Conservation (phyloP, 2,888 invertebrate genomes). For the Callyntrura guangdongensis region DNA sequence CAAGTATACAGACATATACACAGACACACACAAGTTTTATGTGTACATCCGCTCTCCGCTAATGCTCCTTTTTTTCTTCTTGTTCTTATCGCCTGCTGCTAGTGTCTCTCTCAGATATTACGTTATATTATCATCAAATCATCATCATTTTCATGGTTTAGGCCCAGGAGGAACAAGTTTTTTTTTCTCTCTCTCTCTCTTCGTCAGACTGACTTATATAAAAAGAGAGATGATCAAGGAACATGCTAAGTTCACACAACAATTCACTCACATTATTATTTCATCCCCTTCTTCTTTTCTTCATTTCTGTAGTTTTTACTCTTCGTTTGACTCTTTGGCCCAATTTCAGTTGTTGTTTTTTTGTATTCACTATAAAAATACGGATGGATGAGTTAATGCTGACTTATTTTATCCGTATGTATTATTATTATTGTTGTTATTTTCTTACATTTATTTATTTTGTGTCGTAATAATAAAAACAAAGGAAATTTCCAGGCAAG, state of each 20-base stretch:
- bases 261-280: conserved; percentile 70
- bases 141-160: conserved; percentile 17
- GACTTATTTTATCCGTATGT: conserved; percentile 13
- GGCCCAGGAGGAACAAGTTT: conserved; percentile 75
- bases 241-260: conserved; percentile 73
- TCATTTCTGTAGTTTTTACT: conserved; percentile 53
- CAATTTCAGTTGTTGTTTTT: conserved; percentile 61
- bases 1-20: too few relatives aligned
- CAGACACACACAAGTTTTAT: conserved; percentile 28
- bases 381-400: conserved; percentile 26
- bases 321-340: conserved; percentile 72
- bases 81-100: conserved; percentile 1
- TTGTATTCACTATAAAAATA: conserved; percentile 4
- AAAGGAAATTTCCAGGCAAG: conserved; percentile 20
- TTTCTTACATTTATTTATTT: conserved; percentile 29
- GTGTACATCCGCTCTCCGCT: conserved; percentile 41
- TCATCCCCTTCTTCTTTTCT: conserved; percentile 56
- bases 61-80: conserved; percentile 29
- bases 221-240: conserved; percentile 69
- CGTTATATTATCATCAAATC: conserved; percentile 42
- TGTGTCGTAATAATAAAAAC: not conserved
- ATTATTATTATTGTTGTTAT: conserved; percentile 23
- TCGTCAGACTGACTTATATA: conserved; percentile 58
- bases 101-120: conserved; percentile 1
- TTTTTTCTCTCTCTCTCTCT: conserved; percentile 30